Evolutionary conservation across 2,888 invertebrate species (phyloP), one percentile per base, ranked within the genome.

Genomic region (Heliconius erato): DNA sequence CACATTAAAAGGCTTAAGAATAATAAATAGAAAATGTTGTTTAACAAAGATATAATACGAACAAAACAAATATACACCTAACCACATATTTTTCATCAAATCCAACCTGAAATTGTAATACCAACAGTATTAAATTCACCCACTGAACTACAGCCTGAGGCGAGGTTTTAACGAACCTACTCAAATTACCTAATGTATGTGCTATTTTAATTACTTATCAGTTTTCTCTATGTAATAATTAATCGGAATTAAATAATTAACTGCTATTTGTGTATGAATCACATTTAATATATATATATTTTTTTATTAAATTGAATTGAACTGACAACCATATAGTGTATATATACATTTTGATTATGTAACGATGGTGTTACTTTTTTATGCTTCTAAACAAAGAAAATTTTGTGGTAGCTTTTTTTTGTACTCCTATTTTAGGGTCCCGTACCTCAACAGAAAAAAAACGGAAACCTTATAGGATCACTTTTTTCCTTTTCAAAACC

Each of bases 111-210:
- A 82, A 80, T 82, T 78, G 59, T 63, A 44, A 79, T 77, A 79
- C 72, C 44, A 80, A 82, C 80, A 82, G 74, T 71, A 71, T 84
- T 74, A 79, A 82, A 79, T 83, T 79, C 84, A 86, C 87, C 86
- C 85, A 87, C 82, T 87, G 87, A 86, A 85, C 87, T 85, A 87
- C 68, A 83, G 86, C 89, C 87, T 11, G 84, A 78, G 87, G 89
- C 87, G 81, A 83, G 81, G 86, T 84, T 83, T 83, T 85, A 84
- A 86, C 82, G 82, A 85, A 79, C 14, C 71, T 86, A 81, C 82
- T 88, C 86, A 85, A 86, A 87, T 89, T 89, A 88, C 87, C 74
- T 87, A 87, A 87, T 87, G 87, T 87, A 86, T 79, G 49, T 54
- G 28, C 40, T 77, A 63, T 72, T 74, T 86, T 83, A 83, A 84